Conservation (phyloP, 2,797 vertebrate species). For the Enteromius viviparus region DNA sequence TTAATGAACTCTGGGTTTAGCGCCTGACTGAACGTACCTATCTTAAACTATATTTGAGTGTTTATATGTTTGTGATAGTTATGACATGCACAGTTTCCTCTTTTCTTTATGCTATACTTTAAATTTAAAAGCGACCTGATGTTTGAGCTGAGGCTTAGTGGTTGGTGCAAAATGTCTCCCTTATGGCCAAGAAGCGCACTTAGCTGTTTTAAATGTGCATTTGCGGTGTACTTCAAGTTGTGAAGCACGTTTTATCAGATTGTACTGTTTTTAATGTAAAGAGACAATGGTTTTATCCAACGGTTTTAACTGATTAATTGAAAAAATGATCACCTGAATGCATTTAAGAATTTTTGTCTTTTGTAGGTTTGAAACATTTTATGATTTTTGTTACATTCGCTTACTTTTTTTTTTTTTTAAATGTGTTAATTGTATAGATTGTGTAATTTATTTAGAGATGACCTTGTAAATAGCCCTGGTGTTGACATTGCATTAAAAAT, state of each 20-base stretch:
- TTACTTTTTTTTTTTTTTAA: no score
- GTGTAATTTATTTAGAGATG: no score
- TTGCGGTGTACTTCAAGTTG: not conserved
- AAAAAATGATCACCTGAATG: not conserved
- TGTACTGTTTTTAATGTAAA: not conserved
- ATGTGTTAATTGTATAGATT: no score
- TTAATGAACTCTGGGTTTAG: conserved; percentile 58
- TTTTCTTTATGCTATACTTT: not conserved
- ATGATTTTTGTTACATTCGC: no score
- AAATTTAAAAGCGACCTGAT: not conserved
- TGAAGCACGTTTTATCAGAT: no score
- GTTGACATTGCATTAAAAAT: no score
- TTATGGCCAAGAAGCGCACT: not conserved
- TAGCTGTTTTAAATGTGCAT: not conserved
- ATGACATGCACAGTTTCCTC: conserved; percentile 4
- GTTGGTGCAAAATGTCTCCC: not conserved
- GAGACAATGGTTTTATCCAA: not conserved
- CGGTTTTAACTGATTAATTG: not conserved
- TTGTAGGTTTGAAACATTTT: not conserved
- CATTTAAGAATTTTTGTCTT: not conserved
- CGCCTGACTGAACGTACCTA: not conserved
- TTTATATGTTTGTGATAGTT: conserved; percentile 15
- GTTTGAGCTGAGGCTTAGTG: not conserved
- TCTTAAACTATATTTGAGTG: not conserved
- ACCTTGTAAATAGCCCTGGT: no score